Evolutionary conservation across 2,888 invertebrate genomes (phyloP).

Genomic region (Ametastegia equiseti): DNA sequence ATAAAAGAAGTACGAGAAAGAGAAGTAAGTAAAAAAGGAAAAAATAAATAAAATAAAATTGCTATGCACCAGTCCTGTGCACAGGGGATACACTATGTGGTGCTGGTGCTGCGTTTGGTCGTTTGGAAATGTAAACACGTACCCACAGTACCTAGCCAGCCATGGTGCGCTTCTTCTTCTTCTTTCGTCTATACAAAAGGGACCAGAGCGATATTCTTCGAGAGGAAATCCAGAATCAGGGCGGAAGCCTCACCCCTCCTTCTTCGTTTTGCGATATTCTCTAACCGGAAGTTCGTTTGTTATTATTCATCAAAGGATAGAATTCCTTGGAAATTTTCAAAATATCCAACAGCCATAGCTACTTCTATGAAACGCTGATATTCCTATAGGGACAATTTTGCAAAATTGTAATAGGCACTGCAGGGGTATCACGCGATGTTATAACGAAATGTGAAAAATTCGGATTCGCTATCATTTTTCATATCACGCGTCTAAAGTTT

Average conservation of each 20-base stretch:
- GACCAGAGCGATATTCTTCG: neutral
- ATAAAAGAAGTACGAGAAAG: neutral
- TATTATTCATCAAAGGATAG: constrained; percentile 9
- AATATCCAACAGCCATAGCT: too few relatives aligned
- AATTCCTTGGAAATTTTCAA: neutral
- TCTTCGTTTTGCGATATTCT: too few relatives aligned
- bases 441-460: neutral
- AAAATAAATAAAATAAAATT: neutral
- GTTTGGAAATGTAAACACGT: constrained; percentile 43
- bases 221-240: constrained; percentile 5
- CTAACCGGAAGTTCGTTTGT: constrained; percentile 16
- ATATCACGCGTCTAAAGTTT: neutral
- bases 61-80: neutral
- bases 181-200: constrained; percentile 2
- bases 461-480: neutral
- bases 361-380: too few relatives aligned
- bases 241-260: neutral
- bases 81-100: constrained; percentile 3
- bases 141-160: neutral
- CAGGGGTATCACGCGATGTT: too few relatives aligned
- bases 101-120: constrained; percentile 14
- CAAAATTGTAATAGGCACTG: too few relatives aligned
- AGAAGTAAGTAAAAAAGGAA: neutral
- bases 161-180: neutral
- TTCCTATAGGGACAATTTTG: too few relatives aligned